Conservation (phyloP, 1,140 invertebrate genomes). For the Schlechtendalia chinensis region DNA sequence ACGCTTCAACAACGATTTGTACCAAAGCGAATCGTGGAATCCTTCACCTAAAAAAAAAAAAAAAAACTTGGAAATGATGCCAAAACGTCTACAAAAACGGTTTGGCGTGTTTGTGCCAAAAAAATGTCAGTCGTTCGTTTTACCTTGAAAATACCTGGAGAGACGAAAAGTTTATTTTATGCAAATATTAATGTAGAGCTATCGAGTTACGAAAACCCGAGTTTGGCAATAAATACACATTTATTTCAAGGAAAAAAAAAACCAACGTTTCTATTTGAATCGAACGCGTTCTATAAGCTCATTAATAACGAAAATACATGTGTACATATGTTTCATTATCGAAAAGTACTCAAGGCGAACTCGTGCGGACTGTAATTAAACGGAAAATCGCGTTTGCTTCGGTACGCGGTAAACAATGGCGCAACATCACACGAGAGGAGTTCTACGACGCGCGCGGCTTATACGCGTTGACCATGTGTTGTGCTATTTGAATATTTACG, state of each 20-base stretch:
- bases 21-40: background rate
- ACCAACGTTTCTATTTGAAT: background rate
- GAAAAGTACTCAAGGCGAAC: conserved; percentile 1
- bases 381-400: background rate
- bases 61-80: background rate
- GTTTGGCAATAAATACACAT: background rate
- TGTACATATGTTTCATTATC: no score
- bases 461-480: background rate
- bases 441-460: background rate
- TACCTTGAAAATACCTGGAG: background rate
- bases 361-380: background rate
- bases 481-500: background rate
- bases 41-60: conserved; percentile 29
- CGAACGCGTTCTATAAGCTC: no score
- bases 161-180: background rate
- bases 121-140: background rate
- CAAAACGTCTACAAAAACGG: conserved; percentile 4
- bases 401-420: background rate
- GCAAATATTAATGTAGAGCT: background rate
- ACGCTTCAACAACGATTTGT: no score
- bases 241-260: no score
- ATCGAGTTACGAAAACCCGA: background rate
- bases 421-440: background rate
- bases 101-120: conserved; percentile 11
- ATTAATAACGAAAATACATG: no score